Evolutionary conservation across 2,113 vertebrate species (phyloP).

Genomic region (Tachycineta bicolor): DNA sequence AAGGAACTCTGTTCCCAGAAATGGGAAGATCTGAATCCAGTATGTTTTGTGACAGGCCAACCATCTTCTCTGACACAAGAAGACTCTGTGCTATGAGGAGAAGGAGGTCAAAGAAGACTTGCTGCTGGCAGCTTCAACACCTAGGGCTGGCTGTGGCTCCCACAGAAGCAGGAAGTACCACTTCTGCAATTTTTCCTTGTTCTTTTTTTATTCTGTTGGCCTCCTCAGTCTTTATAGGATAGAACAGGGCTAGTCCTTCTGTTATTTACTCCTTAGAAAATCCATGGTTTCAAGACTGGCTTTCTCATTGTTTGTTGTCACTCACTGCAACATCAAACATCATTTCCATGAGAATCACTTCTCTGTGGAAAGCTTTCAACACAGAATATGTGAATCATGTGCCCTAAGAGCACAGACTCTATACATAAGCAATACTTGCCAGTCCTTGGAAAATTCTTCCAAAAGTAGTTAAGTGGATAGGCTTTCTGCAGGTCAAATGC

Average conservation of each 20-base stretch:
- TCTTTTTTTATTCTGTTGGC: background rate
- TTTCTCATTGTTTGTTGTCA: background rate
- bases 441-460: background rate
- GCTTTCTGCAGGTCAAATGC: background rate
- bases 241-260: background rate
- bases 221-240: background rate
- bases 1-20: background rate
- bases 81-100: background rate
- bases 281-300: background rate
- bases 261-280: background rate
- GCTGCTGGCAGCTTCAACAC: background rate
- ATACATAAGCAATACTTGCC: background rate
- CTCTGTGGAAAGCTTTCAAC: background rate
- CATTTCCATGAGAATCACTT: background rate
- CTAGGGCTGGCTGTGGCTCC: background rate
- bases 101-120: background rate
- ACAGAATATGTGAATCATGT: background rate
- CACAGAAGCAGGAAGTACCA: background rate
- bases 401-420: background rate
- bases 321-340: background rate
- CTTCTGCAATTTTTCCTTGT: background rate
- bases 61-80: background rate
- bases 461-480: background rate
- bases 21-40: background rate
- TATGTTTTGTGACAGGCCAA: background rate